Evolutionary conservation across 2,113 vertebrate species (phyloP).

Genomic region (Percina caprodes): DNA sequence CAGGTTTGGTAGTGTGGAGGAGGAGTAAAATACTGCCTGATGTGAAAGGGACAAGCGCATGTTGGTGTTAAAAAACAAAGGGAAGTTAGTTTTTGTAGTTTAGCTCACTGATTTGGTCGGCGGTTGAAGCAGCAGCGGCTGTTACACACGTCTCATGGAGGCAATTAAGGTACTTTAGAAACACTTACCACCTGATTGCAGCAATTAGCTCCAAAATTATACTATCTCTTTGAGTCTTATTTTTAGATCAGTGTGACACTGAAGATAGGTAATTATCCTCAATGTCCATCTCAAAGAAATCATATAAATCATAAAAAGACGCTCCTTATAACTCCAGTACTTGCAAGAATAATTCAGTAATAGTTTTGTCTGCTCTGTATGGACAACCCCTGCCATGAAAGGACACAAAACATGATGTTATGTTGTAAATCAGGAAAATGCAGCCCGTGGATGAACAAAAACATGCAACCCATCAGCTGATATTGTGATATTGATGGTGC

Average conservation of each 20-base stretch:
- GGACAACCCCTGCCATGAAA: too few relatives aligned
- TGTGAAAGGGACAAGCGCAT: neutral
- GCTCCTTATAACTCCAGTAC: neutral
- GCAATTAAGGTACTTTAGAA: neutral
- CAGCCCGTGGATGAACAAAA: neutral
- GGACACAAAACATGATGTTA: too few relatives aligned
- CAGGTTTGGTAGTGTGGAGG: too few relatives aligned
- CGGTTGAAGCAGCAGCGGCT: neutral
- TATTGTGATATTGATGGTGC: conserved; percentile 1
- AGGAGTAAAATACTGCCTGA: neutral
- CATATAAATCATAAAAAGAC: neutral
- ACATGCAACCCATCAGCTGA: neutral
- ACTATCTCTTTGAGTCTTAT: neutral
- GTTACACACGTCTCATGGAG: neutral
- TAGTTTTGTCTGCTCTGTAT: neutral
- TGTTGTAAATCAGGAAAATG: neutral
- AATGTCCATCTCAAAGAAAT: neutral
- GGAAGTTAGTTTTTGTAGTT: neutral
- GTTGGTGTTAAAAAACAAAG: neutral
- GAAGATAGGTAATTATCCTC: neutral
- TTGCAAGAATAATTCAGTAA: neutral
- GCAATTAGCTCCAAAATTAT: neutral
- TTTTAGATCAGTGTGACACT: neutral
- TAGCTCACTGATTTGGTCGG: neutral
- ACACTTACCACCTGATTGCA: neutral